A percentile compares a stretch with the other conserved stretches of the same genome.
Evolutionary conservation across 2,888 invertebrate species (phyloP).

Genomic region (Timandra comae): DNA sequence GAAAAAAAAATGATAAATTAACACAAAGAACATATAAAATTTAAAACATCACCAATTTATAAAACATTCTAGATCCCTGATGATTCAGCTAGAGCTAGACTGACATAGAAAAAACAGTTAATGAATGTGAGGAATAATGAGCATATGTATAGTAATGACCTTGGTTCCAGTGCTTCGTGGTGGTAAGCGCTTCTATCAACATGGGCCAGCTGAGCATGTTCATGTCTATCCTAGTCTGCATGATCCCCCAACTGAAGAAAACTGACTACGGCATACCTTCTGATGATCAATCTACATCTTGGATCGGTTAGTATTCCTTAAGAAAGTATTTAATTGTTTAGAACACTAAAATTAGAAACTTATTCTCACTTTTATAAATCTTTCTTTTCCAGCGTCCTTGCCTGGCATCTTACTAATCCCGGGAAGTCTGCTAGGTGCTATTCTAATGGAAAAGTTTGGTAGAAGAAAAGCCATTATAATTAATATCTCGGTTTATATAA

Average conservation of each 20-base stretch:
- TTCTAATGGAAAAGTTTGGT: constrained; percentile 68
- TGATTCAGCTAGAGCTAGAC: too few relatives aligned
- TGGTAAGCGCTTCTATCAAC: constrained; percentile 42
- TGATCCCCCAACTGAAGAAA: constrained; percentile 67
- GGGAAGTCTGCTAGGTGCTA: constrained; percentile 37
- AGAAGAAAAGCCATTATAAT: constrained; percentile 62
- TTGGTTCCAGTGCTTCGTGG: constrained; percentile 43
- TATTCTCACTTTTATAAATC: neutral
- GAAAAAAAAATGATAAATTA: too few relatives aligned
- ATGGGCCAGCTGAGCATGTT: constrained; percentile 37
- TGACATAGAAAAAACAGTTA: too few relatives aligned
- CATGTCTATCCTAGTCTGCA: constrained; percentile 70
- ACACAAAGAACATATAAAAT: too few relatives aligned
- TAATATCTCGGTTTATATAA: constrained; percentile 55
- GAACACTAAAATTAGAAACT: too few relatives aligned
- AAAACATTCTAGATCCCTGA: too few relatives aligned
- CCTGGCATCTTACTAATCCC: constrained; percentile 32
- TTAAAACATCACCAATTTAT: too few relatives aligned
- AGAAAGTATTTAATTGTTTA: too few relatives aligned
- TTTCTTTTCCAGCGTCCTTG: constrained; percentile 32
- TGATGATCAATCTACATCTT: constrained; percentile 60
- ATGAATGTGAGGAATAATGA: too few relatives aligned
- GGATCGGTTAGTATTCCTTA: constrained; percentile 52
- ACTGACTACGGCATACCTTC: constrained; percentile 42
- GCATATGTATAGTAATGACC: too few relatives aligned